Evolutionary conservation across 1,140 invertebrate genomes (phyloP), one percentile per base, ranked within the genome.

Genomic region (Nautilus pompilius): DNA sequence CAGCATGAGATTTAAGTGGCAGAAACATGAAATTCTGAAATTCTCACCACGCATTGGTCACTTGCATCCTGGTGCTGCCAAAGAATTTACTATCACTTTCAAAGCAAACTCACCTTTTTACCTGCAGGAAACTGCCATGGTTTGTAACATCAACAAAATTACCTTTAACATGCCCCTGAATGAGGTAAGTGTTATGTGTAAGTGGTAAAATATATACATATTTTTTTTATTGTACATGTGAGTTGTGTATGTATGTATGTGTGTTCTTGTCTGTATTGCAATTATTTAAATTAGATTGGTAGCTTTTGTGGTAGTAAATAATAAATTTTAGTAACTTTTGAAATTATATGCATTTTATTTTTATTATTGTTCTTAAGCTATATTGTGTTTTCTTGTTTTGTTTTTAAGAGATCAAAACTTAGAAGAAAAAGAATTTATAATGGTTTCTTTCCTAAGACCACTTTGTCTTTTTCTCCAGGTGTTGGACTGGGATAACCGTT

Each of bases 401-500:
- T n/a, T n/a, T n/a, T n/a, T n/a, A n/a, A n/a, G n/a, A n/a, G n/a
- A n/a, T n/a, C n/a, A n/a, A n/a, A n/a, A n/a, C n/a, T n/a, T n/a
- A n/a, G n/a, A n/a, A n/a, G n/a, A n/a, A n/a, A n/a, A n/a, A n/a
- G n/a, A n/a, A n/a, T n/a, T n/a, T n/a, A n/a, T n/a, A n/a, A n/a
- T n/a, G n/a, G n/a, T n/a, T n/a, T n/a, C n/a, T n/a, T n/a, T n/a
- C n/a, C n/a, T n/a, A n/a, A n/a, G n/a, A n/a, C n/a, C n/a, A n/a
- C n/a, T n/a, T n/a, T n/a, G n/a, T n/a, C n/a, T n/a, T 59, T 36
- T 58, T 0, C 62, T 49, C 49, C 48, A 75, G 74, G 48, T 74
- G 5, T 60, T 73, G 51, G 80, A 83, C 64, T 83, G 82, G 82
- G 82, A 83, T 71, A 81, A 83, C 58, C 66, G 80, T 29, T 73